A percentile compares a stretch with the other conserved stretches of the same genome.
These are phyloP conservation scores for Zosterops lateralis DNA, from an alignment of 2,113 vertebrate species.

Conservation along the genomic window DNA sequence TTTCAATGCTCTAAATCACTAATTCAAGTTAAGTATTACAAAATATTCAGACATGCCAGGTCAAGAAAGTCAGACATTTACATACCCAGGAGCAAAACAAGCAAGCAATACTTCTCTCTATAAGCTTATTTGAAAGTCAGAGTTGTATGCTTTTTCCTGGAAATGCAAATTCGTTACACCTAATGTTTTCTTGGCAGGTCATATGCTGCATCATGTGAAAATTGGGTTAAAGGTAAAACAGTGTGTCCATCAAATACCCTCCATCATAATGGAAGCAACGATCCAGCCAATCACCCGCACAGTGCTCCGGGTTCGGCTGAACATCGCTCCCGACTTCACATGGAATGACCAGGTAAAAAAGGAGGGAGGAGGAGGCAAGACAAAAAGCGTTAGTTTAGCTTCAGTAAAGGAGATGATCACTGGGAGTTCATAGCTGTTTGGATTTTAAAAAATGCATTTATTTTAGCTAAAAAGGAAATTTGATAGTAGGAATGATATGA, in stretches of 20 bases:
- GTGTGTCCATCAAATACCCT: slow-evolving; percentile 94
- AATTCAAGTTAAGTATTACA: slow-evolving; percentile 79
- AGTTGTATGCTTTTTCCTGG: slow-evolving; percentile 55
- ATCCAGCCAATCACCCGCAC: slow-evolving; percentile 98
- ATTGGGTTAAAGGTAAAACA: slow-evolving; percentile 94
- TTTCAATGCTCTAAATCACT: slow-evolving; percentile 69
- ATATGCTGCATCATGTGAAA: slow-evolving; percentile 97
- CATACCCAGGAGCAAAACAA: slow-evolving; percentile 67
- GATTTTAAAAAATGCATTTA: neutral
- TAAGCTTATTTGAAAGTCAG: slow-evolving; percentile 71
- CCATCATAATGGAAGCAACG: slow-evolving; percentile 88
- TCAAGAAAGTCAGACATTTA: slow-evolving; percentile 75
- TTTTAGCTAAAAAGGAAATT: neutral
- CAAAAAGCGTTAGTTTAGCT: neutral
- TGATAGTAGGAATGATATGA: neutral
- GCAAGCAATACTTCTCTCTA: slow-evolving; percentile 52
- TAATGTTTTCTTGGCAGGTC: slow-evolving; percentile 81
- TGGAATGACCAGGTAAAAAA: slow-evolving; percentile 93
- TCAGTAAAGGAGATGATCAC: neutral
- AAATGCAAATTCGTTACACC: slow-evolving; percentile 60
- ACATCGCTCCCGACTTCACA: slow-evolving; percentile 86
- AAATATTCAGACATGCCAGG: slow-evolving; percentile 74
- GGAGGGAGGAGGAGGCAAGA: neutral
- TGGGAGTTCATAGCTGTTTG: neutral
- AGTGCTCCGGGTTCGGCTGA: slow-evolving; percentile 88